Base-by-base conservation (phyloP, 2,888 invertebrate genomes). In the Ophion ventricosus region DNA sequence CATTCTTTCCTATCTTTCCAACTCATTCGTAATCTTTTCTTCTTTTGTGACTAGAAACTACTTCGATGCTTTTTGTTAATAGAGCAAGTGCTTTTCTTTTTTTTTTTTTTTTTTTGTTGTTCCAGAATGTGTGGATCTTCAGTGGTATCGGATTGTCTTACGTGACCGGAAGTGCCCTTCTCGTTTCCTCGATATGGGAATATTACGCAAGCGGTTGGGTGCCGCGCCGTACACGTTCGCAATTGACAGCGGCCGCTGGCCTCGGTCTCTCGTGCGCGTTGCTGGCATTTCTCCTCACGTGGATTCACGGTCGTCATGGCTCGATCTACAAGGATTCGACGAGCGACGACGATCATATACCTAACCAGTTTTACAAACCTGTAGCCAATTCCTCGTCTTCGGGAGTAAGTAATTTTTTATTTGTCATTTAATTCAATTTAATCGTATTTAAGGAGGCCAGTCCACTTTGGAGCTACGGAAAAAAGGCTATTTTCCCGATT, bases 81-180 rank as follows among this genome's bases (percentile, higher is more conserved):
- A n/a, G n/a, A n/a, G n/a, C n/a, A n/a, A n/a, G n/a, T n/a, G n/a
- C n/a, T n/a, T n/a, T n/a, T n/a, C n/a, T n/a, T n/a, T n/a, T n/a
- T n/a, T n/a, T n/a, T n/a, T n/a, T n/a, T n/a, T n/a, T n/a, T n/a
- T n/a, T n/a, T n/a, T n/a, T n/a, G n/a, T n/a, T 61, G 26, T 92
- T 91, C 11, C 93, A 96, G 96, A 96, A 96, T 94, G 95, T 96
- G 92, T 96, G 96, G 94, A 95, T 96, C 92, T 96, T 96, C 94
- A 94, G 96, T 93, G 95, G 95, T 93, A 95, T 96, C 94, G 96
- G 96, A 94, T 94, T 96, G 90, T 95, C 96, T 93, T 96, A 96
- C 94, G 95, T 96, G 91, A 94, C 96, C 92, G 95, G 96, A 87
- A 93, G 93, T 92, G 96, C 96, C 87, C 95, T 96, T 89, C 94